Percentiles rank a stretch among this genome's conserved stretches.
Conservation (phyloP, 1,140 invertebrate species). For the Nebria ingens region DNA sequence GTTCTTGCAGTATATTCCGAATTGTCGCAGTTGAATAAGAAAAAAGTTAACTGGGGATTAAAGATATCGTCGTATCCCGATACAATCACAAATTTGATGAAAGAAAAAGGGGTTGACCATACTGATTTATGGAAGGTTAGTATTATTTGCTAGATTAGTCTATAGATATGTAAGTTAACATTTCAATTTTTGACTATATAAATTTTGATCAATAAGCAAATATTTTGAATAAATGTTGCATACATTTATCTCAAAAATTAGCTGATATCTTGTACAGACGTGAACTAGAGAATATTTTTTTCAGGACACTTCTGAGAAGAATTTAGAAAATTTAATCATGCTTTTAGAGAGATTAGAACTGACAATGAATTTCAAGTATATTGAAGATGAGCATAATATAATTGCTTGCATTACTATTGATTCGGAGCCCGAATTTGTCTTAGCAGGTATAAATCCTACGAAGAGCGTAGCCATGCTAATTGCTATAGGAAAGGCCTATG, state of each 20-base stretch:
- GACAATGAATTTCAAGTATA: neutral
- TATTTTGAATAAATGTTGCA: no score
- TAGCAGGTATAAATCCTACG: neutral
- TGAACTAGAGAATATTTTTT: neutral
- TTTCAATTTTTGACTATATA: no score
- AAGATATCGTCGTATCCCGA: neutral
- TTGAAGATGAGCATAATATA: neutral
- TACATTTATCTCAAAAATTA: no score
- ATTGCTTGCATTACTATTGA: neutral
- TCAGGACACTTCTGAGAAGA: neutral
- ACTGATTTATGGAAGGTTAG: neutral
- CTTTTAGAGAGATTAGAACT: neutral
- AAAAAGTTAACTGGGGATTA: neutral
- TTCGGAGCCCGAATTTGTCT: neutral
- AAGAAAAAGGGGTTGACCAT: neutral
- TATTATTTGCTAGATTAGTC: neutral
- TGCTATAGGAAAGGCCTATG: neutral
- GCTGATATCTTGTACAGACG: no score
- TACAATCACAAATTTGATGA: neutral
- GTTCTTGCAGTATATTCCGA: neutral
- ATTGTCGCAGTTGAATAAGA: neutral
- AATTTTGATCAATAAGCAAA: no score
- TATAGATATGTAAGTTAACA: no score
- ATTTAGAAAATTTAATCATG: neutral
- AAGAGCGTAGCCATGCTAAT: neutral